Evolutionary conservation across 2,888 invertebrate species (phyloP).

Genomic region (Tipula lateralis): DNA sequence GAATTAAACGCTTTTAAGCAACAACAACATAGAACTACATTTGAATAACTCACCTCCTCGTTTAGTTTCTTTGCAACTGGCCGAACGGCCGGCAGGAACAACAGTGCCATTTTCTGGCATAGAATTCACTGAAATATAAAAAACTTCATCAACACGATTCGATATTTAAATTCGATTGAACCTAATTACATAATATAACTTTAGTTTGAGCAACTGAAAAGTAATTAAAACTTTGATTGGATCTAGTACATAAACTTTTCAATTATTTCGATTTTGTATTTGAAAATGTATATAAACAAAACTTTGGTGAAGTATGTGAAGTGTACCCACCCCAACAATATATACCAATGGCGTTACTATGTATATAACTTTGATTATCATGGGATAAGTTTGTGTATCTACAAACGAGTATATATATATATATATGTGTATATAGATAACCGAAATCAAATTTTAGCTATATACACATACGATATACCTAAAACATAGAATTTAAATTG

Average conservation of each 20-base stretch:
- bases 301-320: no score
- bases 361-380: background rate
- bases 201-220: background rate
- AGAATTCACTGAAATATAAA: background rate
- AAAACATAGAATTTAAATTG: background rate
- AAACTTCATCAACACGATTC: background rate
- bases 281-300: no score
- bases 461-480: no score
- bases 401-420: background rate
- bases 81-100: background rate
- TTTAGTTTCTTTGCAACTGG: background rate
- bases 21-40: background rate
- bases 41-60: slow-evolving; percentile 1
- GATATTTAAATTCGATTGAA: background rate
- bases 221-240: background rate
- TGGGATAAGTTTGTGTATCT: background rate
- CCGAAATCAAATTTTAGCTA: background rate
- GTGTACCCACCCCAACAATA: no score
- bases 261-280: no score
- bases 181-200: background rate
- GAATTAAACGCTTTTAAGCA: background rate
- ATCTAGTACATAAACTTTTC: background rate
- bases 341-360: no score
- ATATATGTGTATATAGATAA: background rate
- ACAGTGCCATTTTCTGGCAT: background rate